Percentiles rank a stretch among this genome's conserved stretches.
These are phyloP conservation scores for Drosophila melanosoma DNA, from an alignment of 2,888 invertebrate genomes.

Conservation along the genomic window DNA sequence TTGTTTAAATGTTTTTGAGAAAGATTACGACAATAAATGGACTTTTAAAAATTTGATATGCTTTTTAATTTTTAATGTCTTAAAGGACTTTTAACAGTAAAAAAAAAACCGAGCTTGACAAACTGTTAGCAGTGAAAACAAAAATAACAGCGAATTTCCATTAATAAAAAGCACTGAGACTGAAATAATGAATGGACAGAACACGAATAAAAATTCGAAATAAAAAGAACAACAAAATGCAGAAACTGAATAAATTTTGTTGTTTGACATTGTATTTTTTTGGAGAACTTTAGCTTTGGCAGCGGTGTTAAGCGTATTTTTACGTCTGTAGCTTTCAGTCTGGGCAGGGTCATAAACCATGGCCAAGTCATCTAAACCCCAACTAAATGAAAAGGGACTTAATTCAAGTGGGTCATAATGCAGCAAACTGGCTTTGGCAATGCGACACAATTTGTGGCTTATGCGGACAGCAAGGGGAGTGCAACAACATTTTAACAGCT, in stretches of 20 bases:
- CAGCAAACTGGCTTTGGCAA: conserved; percentile 42
- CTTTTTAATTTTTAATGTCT: neutral
- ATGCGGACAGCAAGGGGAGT: conserved; percentile 32
- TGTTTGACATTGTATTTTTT: conserved; percentile 64
- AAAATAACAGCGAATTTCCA: conserved; percentile 29
- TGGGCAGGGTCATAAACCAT: conserved; percentile 51
- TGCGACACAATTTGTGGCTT: conserved; percentile 61
- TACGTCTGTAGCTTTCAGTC: conserved; percentile 42
- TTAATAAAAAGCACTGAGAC: conserved; percentile 33
- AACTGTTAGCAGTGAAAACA: conserved; percentile 15
- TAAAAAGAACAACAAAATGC: conserved; percentile 38
- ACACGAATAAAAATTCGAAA: conserved; percentile 56
- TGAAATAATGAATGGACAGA: conserved; percentile 60
- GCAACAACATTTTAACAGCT: conserved; percentile 76
- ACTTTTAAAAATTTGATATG: neutral
- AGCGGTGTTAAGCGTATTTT: conserved; percentile 65
- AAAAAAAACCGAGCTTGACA: conserved; percentile 10
- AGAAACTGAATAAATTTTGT: conserved; percentile 45
- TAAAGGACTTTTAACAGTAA: conserved; percentile 2
- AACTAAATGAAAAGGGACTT: conserved; percentile 58
- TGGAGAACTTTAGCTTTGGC: conserved; percentile 46
- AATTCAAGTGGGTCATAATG: conserved; percentile 27
- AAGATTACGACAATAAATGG: neutral
- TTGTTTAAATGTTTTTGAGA: neutral
- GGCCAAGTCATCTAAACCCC: conserved; percentile 40